Conservation (phyloP, 2,888 invertebrate species). For the Artemia sinica region DNA sequence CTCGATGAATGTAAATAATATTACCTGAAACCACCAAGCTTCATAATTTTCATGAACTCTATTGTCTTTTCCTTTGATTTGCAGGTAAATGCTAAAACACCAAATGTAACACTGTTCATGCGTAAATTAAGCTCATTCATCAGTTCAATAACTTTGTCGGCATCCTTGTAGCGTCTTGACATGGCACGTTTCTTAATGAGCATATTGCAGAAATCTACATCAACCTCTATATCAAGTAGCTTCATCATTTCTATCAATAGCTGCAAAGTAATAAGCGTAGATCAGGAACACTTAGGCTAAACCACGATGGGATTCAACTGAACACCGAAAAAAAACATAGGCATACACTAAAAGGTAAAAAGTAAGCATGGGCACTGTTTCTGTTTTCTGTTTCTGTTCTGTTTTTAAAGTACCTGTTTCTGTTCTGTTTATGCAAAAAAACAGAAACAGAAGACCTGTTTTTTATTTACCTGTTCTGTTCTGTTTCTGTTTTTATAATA, state of each 20-base stretch:
- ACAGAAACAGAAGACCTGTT: no score
- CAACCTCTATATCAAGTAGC: slow-evolving; percentile 42
- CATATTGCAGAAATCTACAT: slow-evolving; percentile 68
- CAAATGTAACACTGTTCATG: slow-evolving; percentile 67
- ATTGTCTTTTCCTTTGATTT: slow-evolving; percentile 39
- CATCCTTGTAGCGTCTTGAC: slow-evolving; percentile 45
- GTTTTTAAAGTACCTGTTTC: no score
- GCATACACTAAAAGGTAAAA: no score
- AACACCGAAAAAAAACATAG: no score
- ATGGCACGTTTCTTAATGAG: slow-evolving; percentile 61
- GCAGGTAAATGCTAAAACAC: slow-evolving; percentile 51
- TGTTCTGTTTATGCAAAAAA: no score
- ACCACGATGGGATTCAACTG: no score
- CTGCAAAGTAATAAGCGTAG: slow-evolving; percentile 27
- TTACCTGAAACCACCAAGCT: slow-evolving; percentile 19
- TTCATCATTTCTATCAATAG: slow-evolving; percentile 45
- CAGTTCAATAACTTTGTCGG: slow-evolving; percentile 30
- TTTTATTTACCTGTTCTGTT: no score
- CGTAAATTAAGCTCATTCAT: slow-evolving; percentile 30
- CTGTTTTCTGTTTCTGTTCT: no score
- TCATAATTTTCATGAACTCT: slow-evolving; percentile 37
- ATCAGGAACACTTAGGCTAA: no score
- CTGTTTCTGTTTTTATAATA: no score
- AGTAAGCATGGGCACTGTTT: no score
- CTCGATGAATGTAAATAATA: neutral